Evolutionary conservation across 2,888 invertebrate species (phyloP), one percentile per base, ranked within the genome.

Genomic region (Hesperia comma): DNA sequence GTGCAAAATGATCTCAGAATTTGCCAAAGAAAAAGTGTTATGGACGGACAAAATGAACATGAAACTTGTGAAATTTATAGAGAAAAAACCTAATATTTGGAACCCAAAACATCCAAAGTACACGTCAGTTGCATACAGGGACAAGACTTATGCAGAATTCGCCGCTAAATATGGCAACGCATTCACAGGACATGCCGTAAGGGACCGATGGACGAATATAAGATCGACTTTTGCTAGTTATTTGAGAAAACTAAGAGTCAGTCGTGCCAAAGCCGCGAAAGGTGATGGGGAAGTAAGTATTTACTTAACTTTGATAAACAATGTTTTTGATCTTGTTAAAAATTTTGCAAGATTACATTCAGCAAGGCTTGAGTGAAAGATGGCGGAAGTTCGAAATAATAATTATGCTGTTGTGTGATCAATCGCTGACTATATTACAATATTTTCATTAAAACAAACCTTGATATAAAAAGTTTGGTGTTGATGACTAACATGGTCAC

Each of bases 161-260:
- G 90, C 92, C 1, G 75, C 82, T 32, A 83, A 84, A 75, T 92
- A 91, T 68, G 85, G 85, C 0, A 80, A 90, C 62, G 83, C 86
- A 56, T 88, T 92, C 68, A 86, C 86, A 21, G 90, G 90, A 33
- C 87, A 87, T 72, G 91, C 92, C 37, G 92, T 91, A 7, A 92
- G 90, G 72, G 88, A 90, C 33, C 79, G 92, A 2, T 92, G 92
- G 92, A 92, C 91, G 5, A 92, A 92, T 73, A 92, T 92, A 19
- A 80, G 92, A 58, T 90, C 89, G 8, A 91, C 92, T 1, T 92
- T 86, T 77, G 81, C 88, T 12, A 84, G 87, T 82, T 90, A 91
- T 74, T 77, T 89, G 61, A 85, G 92, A 69, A 92, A 90, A 81
- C 69, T 86, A 21, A 86, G 83, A 57, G 79, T 82, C 41, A 88